Percentiles rank a stretch among this genome's conserved stretches.
Conservation (phyloP, 2,113 vertebrate species). For the Arenaria interpres region DNA sequence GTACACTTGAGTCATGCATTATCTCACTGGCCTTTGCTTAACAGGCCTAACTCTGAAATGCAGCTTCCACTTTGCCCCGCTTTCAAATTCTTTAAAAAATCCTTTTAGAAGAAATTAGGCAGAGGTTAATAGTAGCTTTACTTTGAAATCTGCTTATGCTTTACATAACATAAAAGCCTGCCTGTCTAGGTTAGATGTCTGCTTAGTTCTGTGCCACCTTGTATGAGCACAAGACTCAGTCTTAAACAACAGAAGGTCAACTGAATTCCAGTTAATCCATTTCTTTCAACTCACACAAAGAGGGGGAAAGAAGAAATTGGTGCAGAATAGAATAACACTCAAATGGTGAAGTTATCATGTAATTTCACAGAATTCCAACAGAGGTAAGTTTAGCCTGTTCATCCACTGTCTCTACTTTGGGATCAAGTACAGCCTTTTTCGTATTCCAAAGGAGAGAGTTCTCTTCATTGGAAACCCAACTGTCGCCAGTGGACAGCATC, state of each 20-base stretch:
- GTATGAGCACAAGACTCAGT: neutral
- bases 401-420: neutral
- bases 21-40: neutral
- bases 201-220: conserved; percentile 20
- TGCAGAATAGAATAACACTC: neutral
- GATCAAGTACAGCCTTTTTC: neutral
- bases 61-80: neutral
- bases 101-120: conserved; percentile 53
- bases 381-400: neutral
- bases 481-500: neutral
- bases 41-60: neutral
- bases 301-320: rapidly evolving
- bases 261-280: neutral
- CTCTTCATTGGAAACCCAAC: neutral
- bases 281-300: neutral
- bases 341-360: neutral
- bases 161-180: conserved; percentile 54
- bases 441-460: neutral
- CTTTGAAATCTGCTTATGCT: conserved; percentile 64
- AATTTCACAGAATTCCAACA: neutral
- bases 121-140: conserved; percentile 59
- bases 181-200: conserved; percentile 38
- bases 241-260: conserved; percentile 22
- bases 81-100: conserved; percentile 49
- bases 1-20: neutral